phyloP scores from a whole-genome alignment of 2,888 invertebrate species.

The Lepidocyrtinus sp. region DNA sequence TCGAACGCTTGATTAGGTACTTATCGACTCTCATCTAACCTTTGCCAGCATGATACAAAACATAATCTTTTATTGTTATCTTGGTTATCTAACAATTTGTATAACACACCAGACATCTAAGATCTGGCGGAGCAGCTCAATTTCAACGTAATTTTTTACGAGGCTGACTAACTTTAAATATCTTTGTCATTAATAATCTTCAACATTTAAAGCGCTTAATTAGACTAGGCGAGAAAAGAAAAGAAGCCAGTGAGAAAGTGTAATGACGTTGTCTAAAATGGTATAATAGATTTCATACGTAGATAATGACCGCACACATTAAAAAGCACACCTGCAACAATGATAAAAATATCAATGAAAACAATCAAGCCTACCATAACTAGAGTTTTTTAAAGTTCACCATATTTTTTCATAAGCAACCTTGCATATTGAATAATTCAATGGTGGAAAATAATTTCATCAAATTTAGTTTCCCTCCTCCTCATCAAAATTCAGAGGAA shows the following conservation, averaged over 20 bases:
- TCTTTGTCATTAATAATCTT: not conserved
- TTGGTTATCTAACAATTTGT: constrained; percentile 54
- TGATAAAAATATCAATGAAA: no score
- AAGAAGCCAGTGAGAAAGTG: constrained; percentile 6
- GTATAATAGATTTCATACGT: constrained; percentile 1
- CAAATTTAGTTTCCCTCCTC: constrained; percentile 23
- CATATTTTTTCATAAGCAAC: constrained; percentile 13
- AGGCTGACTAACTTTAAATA: not conserved
- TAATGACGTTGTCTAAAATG: constrained; percentile 3
- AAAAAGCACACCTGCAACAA: constrained; percentile 13
- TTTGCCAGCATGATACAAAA: not conserved
- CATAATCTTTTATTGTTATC: not conserved
- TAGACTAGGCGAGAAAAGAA: not conserved
- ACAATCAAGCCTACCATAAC: no score
- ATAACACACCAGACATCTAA: not conserved
- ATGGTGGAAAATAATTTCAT: constrained; percentile 44
- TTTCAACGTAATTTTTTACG: not conserved
- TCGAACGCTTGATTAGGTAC: constrained; percentile 19
- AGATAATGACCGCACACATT: not conserved
- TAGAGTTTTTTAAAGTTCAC: not conserved
- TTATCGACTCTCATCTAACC: not conserved
- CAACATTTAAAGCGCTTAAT: not conserved
- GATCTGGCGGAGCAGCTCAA: not conserved
- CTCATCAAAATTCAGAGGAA: constrained; percentile 8
- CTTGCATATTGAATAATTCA: constrained; percentile 38